Base-by-base conservation (phyloP, 2,888 invertebrate species). In the Drosophila siamana region DNA sequence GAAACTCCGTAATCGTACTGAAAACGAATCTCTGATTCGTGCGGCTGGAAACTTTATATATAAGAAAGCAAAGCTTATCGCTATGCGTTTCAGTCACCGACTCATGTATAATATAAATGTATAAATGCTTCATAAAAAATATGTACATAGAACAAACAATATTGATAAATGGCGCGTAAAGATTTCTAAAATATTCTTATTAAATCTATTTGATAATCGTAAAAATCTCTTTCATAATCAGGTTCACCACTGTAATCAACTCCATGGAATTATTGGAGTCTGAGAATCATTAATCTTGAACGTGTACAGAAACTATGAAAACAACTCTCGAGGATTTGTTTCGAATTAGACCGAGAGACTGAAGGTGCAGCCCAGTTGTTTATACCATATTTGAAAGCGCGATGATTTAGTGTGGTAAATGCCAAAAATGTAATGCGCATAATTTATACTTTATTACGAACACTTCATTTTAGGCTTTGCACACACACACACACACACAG, bases 351-450 rank as follows among this genome's bases (percentile, higher is more conserved):
- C 11, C 7, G n/a, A 5, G 51, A 28, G 16, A 56, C 36, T 57
- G 48, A 44, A 46, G 59, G 36, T 33, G 65, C 38, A 54, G 65
- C 57, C 65, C 54, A 70, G 62, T 76, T 71, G 71, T 76, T 71
- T 59, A 59, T 68, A 24, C 26, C 9, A 47, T 62, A 48, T 69
- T 67, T 63, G 69, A 57, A 65, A 64, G 65, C 65, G 47, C 51
- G 52, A 74, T 74, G 74, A 76, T 74, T 76, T 76, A 76, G 77
- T 70, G 75, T 22, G 50, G 64, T 43, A 52, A 67, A 71, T 55
- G 71, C 68, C 76, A 66, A 62, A 75, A 81, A 76, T 73, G 79
- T 86, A 81, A 81, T 86, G 86, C 83, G 73, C 86, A 86, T 83
- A 81, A 81, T 83, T 81, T 86, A 86, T 86, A 70, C 62, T 69